Conservation (phyloP, 2,113 vertebrate species). For the Drymodes brunneopygia region DNA sequence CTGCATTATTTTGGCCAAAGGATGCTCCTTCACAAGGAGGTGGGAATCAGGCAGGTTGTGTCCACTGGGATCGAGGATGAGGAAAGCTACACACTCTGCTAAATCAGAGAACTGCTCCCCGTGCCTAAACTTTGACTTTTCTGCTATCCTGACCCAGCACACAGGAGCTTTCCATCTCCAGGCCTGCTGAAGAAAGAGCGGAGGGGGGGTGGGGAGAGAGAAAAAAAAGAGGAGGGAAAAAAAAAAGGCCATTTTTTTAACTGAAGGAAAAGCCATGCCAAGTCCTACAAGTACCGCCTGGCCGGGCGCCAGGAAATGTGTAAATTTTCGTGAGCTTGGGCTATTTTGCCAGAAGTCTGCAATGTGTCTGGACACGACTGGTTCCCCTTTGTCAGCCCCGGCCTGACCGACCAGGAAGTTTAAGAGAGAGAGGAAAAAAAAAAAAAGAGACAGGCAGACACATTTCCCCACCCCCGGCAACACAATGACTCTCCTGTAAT, state of each 20-base stretch:
- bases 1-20: not conserved
- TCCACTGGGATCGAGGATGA: not conserved
- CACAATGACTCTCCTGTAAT: slow-evolving; percentile 49
- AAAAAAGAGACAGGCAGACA: not conserved
- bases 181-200: slow-evolving; percentile 31
- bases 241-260: slow-evolving; percentile 77
- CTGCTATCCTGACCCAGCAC: slow-evolving; percentile 74
- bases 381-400: slow-evolving; percentile 72
- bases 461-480: not conserved
- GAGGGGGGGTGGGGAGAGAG: accelerated
- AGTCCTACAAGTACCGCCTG: slow-evolving; percentile 81
- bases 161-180: slow-evolving; percentile 61
- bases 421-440: not conserved
- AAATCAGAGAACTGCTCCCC: slow-evolving; percentile 70
- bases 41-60: slow-evolving; percentile 4
- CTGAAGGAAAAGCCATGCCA: slow-evolving; percentile 87
- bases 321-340: slow-evolving; percentile 78
- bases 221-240: not conserved
- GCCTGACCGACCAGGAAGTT: slow-evolving; percentile 74
- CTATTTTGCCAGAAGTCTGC: slow-evolving; percentile 82
- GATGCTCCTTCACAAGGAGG: slow-evolving; percentile 20
- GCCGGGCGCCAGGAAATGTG: slow-evolving; percentile 80
- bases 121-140: slow-evolving; percentile 74
- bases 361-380: slow-evolving; percentile 78
- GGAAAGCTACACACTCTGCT: not conserved